Evolutionary conservation across 2,888 invertebrate genomes (phyloP), one percentile per base, ranked within the genome.

Genomic region (Synergus gifuensis): DNA sequence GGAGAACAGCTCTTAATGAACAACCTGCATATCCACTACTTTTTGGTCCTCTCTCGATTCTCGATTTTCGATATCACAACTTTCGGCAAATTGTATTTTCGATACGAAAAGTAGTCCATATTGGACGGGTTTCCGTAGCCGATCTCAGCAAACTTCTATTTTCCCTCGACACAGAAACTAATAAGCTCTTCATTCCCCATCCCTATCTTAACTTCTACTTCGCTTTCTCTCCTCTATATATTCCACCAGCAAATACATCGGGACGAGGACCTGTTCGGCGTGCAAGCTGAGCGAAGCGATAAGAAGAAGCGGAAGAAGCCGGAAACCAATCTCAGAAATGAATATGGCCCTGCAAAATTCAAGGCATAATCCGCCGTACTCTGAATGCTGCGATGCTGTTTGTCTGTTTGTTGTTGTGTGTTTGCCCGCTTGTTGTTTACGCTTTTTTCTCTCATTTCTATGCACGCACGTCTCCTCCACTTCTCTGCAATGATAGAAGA

Each of bases 341-440:
- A 87, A 87, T 87, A 86, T 87, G 85, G 86, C 86, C 85, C 82
- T 89, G 87, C 84, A 89, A 89, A 89, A 89, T 89, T 89, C 87
- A 89, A 84, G 82, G 85, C 83, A 86, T 85, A 85, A 86, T 85
- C 83, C 88, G 82, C 84, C 85, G 76, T 76, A 82, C 82, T 83
- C 78, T 87, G 87, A 87, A 87, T 88, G 86, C 82, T 83, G 82
- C 84, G 84, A 86, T 86, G 85, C 87, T 88, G 89, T 88, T 87
- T 88, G 90, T 90, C 89, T 90, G 89, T 73, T 73, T 86, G 86
- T 88, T 88, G 89, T 88, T 87, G 90, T 90, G 89, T 90, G 89
- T 90, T 90, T 90, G 89, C 86, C 84, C 86, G 88, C 86, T 88
- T 88, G 88, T 88, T 81, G 76, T 79, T 67, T 80, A 78, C 67